Percentiles rank a stretch among this genome's conserved stretches.
Evolutionary conservation across 2,797 vertebrate species (phyloP).

Genomic region (Hypotaenidia okinawae): DNA sequence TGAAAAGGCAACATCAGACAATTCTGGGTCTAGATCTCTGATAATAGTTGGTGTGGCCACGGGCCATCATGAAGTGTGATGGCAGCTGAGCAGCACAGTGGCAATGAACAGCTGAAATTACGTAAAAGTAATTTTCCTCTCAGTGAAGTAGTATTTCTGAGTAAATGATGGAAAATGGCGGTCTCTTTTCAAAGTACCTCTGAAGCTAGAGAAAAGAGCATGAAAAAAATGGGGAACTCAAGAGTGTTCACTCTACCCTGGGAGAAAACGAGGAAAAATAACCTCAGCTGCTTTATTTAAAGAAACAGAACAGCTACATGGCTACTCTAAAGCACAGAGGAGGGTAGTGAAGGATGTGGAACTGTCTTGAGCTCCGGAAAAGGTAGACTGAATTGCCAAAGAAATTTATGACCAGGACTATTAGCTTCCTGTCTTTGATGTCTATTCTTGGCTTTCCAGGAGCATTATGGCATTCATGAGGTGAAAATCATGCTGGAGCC

Average conservation of each 20-base stretch:
- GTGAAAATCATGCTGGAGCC: conserved; percentile 28
- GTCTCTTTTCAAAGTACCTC: background rate
- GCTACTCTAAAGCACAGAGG: conserved; percentile 6
- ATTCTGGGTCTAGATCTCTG: background rate
- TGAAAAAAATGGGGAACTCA: background rate
- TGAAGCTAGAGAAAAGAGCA: background rate
- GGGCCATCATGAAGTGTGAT: rapidly evolving
- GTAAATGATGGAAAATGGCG: background rate
- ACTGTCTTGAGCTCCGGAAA: conserved; percentile 37
- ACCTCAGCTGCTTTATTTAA: background rate
- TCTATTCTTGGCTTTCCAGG: conserved; percentile 65
- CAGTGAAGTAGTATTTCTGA: background rate
- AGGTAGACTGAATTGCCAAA: conserved; percentile 46
- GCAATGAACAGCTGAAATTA: background rate
- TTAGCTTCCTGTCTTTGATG: conserved; percentile 71
- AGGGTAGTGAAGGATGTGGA: conserved; percentile 32
- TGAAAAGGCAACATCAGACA: background rate
- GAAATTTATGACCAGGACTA: conserved; percentile 62
- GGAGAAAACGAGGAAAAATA: background rate
- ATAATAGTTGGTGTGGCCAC: rapidly evolving
- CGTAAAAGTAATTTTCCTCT: background rate
- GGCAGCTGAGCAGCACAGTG: background rate
- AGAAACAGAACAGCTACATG: background rate
- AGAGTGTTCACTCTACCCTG: background rate
- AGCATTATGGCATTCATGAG: conserved; percentile 65